A percentile compares a stretch with the other conserved stretches of the same genome.
Conservation (phyloP, 1,140 invertebrate genomes). For the Zaprionus africanus region DNA sequence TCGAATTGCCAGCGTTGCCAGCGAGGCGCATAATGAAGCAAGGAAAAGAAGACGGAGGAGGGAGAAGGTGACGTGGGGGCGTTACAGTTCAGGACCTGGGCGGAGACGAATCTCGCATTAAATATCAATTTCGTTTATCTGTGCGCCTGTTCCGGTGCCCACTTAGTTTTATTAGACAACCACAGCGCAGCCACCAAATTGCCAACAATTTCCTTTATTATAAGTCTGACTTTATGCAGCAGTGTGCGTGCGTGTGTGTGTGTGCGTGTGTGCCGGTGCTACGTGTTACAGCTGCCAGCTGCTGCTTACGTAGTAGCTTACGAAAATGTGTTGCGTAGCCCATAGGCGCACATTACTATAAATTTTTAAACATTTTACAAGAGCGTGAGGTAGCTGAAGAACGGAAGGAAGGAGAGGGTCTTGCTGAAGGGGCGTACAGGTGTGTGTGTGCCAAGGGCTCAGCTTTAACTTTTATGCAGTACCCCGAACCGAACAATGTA, state of each 20-base stretch:
- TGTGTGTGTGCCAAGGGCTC: slow-evolving; percentile 72
- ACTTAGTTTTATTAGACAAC: slow-evolving; percentile 81
- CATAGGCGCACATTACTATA: slow-evolving; percentile 75
- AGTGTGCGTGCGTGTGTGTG: slow-evolving; percentile 19
- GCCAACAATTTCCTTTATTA: slow-evolving; percentile 82
- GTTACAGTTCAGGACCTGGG: background rate
- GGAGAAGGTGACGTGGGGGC: background rate
- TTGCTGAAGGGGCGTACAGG: slow-evolving; percentile 51
- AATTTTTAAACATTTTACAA: slow-evolving; percentile 67
- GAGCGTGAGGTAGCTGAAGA: background rate
- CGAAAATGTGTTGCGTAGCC: slow-evolving; percentile 63
- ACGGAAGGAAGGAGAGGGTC: background rate
- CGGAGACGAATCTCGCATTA: slow-evolving; percentile 53
- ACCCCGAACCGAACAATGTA: slow-evolving; percentile 47
- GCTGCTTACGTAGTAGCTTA: slow-evolving; percentile 52
- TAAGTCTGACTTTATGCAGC: slow-evolving; percentile 22
- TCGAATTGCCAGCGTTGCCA: slow-evolving; percentile 14
- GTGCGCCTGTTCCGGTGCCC: slow-evolving; percentile 51
- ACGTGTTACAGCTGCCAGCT: slow-evolving; percentile 50
- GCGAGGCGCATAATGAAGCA: slow-evolving; percentile 48
- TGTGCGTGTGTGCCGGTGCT: slow-evolving; percentile 13
- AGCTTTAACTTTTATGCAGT: slow-evolving; percentile 65
- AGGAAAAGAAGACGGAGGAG: background rate
- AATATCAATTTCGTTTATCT: slow-evolving; percentile 81
- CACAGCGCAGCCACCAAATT: slow-evolving; percentile 59